Evolutionary conservation across 1,140 invertebrate genomes (phyloP).

Genomic region (Ostrea denselamellosa): DNA sequence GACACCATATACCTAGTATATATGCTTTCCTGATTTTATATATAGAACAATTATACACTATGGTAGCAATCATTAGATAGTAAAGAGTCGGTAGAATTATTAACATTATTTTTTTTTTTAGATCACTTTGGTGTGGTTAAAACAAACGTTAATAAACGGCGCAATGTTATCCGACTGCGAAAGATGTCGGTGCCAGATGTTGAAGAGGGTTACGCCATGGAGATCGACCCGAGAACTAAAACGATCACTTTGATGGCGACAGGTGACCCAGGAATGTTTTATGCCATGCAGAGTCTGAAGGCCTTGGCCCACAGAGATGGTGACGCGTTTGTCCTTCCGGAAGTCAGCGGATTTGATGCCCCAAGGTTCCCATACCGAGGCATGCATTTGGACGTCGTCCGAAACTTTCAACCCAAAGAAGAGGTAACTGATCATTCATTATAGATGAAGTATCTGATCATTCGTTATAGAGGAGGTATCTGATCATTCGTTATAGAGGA

Average conservation of each 20-base stretch:
- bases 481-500: too few species aligned
- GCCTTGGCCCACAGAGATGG: constrained; percentile 47
- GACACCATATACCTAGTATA: too few species aligned
- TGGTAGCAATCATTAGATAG: neutral
- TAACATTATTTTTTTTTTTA: neutral
- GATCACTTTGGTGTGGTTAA: neutral
- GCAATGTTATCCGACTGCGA: neutral
- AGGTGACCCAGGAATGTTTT: constrained; percentile 59
- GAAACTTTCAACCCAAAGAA: constrained; percentile 74
- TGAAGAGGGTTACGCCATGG: neutral
- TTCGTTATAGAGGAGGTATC: too few species aligned
- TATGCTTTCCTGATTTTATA: neutral
- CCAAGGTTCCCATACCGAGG: constrained; percentile 73
- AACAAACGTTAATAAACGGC: neutral
- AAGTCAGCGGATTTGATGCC: constrained; percentile 59
- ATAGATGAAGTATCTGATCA: too few species aligned
- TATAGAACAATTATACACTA: neutral
- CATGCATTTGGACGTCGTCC: constrained; percentile 72
- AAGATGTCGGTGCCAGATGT: neutral
- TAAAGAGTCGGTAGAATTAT: neutral
- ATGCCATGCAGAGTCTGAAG: constrained; percentile 64
- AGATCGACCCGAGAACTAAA: neutral
- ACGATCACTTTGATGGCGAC: neutral
- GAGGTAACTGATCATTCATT: constrained; percentile 9
- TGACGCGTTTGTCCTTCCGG: constrained; percentile 41